Evolutionary conservation across 1,140 invertebrate genomes (phyloP), one percentile per base, ranked within the genome.

Genomic region (Anagrus nilaparvatae): DNA sequence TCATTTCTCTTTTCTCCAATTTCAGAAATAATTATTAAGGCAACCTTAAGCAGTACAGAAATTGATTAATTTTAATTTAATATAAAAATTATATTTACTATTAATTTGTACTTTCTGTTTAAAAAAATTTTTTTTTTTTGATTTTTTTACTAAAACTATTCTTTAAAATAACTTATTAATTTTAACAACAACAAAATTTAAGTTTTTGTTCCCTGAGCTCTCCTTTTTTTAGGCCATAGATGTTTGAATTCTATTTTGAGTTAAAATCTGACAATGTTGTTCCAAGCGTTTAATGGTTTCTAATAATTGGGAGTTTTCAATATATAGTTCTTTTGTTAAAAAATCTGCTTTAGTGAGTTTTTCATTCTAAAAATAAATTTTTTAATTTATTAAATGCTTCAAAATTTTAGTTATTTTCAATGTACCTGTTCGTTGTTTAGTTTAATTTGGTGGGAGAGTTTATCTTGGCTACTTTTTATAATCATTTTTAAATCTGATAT

Each of bases 261-360:
- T 60, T 32, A 73, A 51, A 47, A 71, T 60, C 23, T 68, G 59
- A 52, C 64, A 71, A 37, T 76, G 75, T 48, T 79, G 74, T 54
- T 81, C 75, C 17, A 81, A 53, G 36, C 71, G 65, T 54, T 79
- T 76, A n/a, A 79, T 69, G 17, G 71, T 75, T 5, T 76, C 72
- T 12, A 75, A 73, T 43, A 86, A 63, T 58, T 79, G 77, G 19
- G 82, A 78, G 69, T 86, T 87, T 62, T 87, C 83, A n/a, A 84
- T 73, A 55, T 81, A 87, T 14, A 87, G 65, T 59, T 86, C 82
- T 61, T 83, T 83, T 1, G 83, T 77, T 5, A 86, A 62, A 47
- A 84, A 61, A 61, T 87, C 83, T 24, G 81, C 74, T 51, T 74
- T 74, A n/a, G 76, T 72, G 39, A 87, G 64, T 43, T 76, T 77